These are phyloP conservation scores for Neocrepidodera transversa DNA, from an alignment of 2,888 invertebrate species.

Conservation along the genomic window DNA sequence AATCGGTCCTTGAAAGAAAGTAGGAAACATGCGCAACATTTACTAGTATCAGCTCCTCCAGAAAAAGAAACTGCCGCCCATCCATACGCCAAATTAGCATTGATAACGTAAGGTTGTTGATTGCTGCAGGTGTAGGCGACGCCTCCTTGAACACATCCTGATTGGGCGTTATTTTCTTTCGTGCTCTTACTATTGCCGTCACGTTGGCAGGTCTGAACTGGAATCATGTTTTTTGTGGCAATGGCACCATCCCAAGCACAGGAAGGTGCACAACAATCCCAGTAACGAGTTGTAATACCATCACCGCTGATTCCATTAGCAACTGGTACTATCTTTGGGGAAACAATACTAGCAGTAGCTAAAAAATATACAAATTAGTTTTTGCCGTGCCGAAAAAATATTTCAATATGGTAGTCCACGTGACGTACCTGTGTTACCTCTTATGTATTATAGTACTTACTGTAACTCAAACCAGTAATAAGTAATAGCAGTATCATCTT, in stretches of 20 bases:
- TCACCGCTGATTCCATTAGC: constrained; percentile 26
- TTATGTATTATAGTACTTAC: no score
- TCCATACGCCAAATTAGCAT: constrained; percentile 36
- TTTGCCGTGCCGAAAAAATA: no score
- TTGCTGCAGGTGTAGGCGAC: constrained; percentile 25
- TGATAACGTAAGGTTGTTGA: constrained; percentile 37
- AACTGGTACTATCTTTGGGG: constrained; percentile 18
- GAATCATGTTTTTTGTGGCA: constrained; percentile 8
- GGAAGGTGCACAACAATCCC: constrained; percentile 39
- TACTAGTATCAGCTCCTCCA: constrained; percentile 31
- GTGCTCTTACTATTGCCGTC: constrained; percentile 18
- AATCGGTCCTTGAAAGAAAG: constrained; percentile 34
- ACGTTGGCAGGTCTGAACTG: constrained; percentile 20
- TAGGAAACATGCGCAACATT: constrained; percentile 37
- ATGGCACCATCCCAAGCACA: constrained; percentile 24
- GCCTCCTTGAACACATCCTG: constrained; percentile 20
- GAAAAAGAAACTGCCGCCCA: constrained; percentile 39
- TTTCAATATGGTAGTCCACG: no score
- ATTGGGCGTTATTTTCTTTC: constrained; percentile 9
- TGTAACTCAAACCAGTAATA: no score
- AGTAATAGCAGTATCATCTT: no score
- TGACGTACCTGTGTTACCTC: no score
- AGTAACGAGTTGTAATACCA: constrained; percentile 38
- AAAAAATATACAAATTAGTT: no score
- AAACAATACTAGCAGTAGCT: no score